Conservation (phyloP, 2,888 invertebrate genomes). For the Steinernema scapterisci region DNA sequence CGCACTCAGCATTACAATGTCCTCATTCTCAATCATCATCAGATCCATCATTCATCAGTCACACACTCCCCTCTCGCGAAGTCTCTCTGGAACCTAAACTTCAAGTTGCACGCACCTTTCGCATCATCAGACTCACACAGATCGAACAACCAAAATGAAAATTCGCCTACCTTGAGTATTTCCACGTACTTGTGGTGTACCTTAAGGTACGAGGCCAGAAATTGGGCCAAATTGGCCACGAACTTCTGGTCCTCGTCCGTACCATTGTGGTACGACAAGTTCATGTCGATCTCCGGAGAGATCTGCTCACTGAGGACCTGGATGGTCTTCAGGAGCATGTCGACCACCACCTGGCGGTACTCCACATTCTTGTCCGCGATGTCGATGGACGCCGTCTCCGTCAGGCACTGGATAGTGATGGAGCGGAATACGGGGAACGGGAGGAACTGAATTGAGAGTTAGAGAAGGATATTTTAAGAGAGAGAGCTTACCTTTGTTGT, state of each 20-base stretch:
- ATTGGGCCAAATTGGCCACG: constrained; percentile 95
- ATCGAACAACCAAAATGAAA: not conserved
- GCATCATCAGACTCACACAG: not conserved
- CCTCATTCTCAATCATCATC: not conserved
- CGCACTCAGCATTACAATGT: not conserved
- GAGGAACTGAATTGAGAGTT: constrained; percentile 76
- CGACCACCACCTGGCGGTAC: constrained; percentile 91
- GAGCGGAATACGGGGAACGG: constrained; percentile 97
- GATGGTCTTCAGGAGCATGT: constrained; percentile 74
- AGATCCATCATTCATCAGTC: not conserved
- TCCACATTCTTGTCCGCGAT: constrained; percentile 68
- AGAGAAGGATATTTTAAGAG: not conserved
- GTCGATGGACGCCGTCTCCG: constrained; percentile 80
- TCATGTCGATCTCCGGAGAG: constrained; percentile 79
- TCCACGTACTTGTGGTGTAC: constrained; percentile 79
- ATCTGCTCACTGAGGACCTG: constrained; percentile 42
- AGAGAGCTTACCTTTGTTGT: constrained; percentile 67
- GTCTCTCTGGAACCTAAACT: constrained; percentile 19
- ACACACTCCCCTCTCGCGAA: not conserved
- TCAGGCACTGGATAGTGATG: constrained; percentile 94
- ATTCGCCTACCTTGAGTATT: constrained; percentile 37
- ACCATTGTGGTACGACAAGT: constrained; percentile 89
- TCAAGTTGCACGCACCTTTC: constrained; percentile 7
- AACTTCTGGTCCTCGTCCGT: constrained; percentile 97
- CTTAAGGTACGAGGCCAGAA: constrained; percentile 92